Conservation (phyloP, 2,888 invertebrate species). For the Pyrrhia umbra region DNA sequence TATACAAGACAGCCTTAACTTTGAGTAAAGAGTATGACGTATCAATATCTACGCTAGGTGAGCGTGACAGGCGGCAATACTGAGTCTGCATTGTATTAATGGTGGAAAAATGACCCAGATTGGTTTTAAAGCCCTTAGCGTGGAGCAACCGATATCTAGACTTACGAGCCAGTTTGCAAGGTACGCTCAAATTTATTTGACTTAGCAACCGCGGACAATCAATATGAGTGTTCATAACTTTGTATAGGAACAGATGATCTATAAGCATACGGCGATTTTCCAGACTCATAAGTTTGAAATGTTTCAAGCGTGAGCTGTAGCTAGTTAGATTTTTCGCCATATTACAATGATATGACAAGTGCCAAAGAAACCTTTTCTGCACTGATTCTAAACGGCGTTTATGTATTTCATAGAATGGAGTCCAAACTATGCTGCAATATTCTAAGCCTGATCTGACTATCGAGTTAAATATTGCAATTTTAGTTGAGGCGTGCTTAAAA, state of each 20-base stretch:
- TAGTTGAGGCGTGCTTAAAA: not conserved
- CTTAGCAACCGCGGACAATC: not conserved
- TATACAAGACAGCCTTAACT: too few relatives aligned
- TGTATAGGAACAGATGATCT: not conserved
- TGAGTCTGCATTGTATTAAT: not conserved
- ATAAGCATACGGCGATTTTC: not conserved
- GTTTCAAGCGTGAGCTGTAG: not conserved
- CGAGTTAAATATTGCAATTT: conserved; percentile 1
- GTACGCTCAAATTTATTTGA: not conserved
- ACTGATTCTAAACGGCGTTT: conserved; percentile 1
- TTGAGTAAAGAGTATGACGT: not conserved
- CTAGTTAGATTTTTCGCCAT: not conserved
- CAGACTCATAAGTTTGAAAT: not conserved
- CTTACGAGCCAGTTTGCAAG: not conserved
- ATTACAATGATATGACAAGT: too few relatives aligned
- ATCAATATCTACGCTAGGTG: not conserved
- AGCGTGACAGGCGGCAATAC: not conserved
- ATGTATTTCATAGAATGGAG: not conserved
- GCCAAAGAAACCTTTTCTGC: not conserved
- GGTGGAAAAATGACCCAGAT: not conserved
- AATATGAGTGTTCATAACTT: not conserved
- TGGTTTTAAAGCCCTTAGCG: conserved; percentile 1
- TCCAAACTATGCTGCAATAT: not conserved
- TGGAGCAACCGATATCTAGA: not conserved
- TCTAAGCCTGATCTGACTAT: not conserved